These are phyloP conservation scores for Caligus rogercresseyi DNA, from an alignment of 1,140 invertebrate genomes.

Conservation along the genomic window DNA sequence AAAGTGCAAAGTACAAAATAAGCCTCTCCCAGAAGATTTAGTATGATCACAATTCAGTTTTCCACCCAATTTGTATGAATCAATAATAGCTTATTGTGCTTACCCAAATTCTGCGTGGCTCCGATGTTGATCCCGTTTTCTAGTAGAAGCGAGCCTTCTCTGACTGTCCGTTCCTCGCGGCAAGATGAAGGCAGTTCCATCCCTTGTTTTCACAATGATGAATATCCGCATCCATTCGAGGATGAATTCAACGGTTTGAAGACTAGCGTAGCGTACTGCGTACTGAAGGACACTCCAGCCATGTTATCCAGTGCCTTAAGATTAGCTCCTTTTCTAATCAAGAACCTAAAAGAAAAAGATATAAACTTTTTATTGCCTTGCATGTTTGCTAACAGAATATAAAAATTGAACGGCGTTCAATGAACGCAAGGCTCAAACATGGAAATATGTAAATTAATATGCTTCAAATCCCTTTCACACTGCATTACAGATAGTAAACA, in stretches of 20 bases:
- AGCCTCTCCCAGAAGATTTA: too few species aligned
- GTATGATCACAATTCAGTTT: too few species aligned
- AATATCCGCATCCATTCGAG: constrained; percentile 9
- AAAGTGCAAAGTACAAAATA: too few species aligned
- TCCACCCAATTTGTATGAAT: too few species aligned
- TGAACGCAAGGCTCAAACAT: too few species aligned
- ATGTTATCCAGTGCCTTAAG: constrained; percentile 12
- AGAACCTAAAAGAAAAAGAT: not conserved
- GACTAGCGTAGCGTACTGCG: constrained; percentile 11
- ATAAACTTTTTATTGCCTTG: not conserved
- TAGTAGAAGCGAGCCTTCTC: constrained; percentile 12
- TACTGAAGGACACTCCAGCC: constrained; percentile 17
- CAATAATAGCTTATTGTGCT: too few species aligned
- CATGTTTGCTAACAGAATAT: not conserved
- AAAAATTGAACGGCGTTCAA: too few species aligned
- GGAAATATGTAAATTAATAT: too few species aligned
- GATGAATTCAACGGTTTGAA: not conserved
- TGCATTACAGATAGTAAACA: too few species aligned
- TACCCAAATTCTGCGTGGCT: constrained; percentile 10
- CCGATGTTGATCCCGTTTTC: constrained; percentile 1
- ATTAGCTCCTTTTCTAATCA: constrained; percentile 13
- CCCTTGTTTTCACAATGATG: constrained; percentile 12
- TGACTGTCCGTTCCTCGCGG: constrained; percentile 18
- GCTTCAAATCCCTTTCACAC: too few species aligned
- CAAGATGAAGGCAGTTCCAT: constrained; percentile 13